Evolutionary conservation across 2,113 vertebrate genomes (phyloP).

Genomic region (Ciconia maguari): DNA sequence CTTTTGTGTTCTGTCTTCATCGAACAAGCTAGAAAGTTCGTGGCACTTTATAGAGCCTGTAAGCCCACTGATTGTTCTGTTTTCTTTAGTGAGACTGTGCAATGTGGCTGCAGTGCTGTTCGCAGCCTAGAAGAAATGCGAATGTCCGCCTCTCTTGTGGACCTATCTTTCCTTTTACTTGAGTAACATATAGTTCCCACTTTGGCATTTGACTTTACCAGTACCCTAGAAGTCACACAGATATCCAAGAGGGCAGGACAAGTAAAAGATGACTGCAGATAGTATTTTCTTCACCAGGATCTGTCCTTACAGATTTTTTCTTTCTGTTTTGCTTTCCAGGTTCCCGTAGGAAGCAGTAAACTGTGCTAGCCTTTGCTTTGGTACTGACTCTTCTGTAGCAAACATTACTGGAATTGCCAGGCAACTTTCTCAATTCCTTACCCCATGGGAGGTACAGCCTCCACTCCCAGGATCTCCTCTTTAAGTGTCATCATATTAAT

Average conservation of each 20-base stretch:
- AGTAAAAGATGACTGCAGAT: neutral
- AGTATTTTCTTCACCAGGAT: neutral
- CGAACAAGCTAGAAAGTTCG: neutral
- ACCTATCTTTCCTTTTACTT: neutral
- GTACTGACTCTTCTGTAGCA: conserved; percentile 72
- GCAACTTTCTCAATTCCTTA: conserved; percentile 6
- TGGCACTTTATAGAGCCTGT: neutral
- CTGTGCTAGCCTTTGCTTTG: conserved; percentile 52
- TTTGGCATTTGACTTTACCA: neutral
- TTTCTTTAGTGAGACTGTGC: neutral
- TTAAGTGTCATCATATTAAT: conserved; percentile 23
- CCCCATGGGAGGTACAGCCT: neutral
- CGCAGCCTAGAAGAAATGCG: neutral
- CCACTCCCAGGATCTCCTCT: conserved; percentile 36
- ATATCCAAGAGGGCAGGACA: neutral
- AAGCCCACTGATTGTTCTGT: neutral
- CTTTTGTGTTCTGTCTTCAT: neutral
- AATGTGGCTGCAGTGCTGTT: neutral
- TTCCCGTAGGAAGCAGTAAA: conserved; percentile 75
- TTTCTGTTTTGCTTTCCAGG: conserved; percentile 62
- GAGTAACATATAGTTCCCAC: neutral
- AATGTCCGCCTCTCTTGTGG: neutral
- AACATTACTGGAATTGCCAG: conserved; percentile 59
- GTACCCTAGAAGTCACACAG: neutral
- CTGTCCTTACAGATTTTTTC: neutral